Evolutionary conservation across 2,888 invertebrate species (phyloP).

Genomic region (Plebejus anna): DNA sequence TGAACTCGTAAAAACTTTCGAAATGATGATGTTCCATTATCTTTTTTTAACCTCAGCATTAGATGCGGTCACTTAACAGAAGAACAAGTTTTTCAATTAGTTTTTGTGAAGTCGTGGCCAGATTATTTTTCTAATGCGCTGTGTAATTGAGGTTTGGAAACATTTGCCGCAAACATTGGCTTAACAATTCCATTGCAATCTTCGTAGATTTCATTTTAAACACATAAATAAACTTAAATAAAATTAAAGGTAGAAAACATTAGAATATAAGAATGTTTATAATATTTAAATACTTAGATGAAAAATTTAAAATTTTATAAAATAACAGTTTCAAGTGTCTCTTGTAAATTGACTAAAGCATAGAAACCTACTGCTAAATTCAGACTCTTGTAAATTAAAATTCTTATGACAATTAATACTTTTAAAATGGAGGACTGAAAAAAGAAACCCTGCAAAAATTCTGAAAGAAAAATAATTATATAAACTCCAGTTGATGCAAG

Average conservation of each 20-base stretch:
- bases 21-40: slow-evolving; percentile 1
- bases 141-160: slow-evolving; percentile 17
- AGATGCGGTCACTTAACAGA: slow-evolving; percentile 18
- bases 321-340: not conserved
- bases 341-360: not conserved
- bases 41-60: slow-evolving; percentile 12
- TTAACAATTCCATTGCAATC: not conserved
- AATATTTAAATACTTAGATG: not conserved
- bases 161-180: not conserved
- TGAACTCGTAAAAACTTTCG: not conserved
- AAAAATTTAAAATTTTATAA: not conserved
- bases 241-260: not conserved
- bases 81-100: slow-evolving; percentile 22
- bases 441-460: not conserved
- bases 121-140: slow-evolving; percentile 8
- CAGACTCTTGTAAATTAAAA: not conserved
- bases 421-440: not conserved
- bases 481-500: not conserved
- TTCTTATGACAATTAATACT: not conserved
- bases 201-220: not conserved
- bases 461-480: not conserved
- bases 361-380: slow-evolving; percentile 14
- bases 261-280: not conserved
- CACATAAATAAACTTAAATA: not conserved
- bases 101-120: slow-evolving; percentile 3